Percentiles rank a stretch among this genome's conserved stretches.
These are phyloP conservation scores for Sebastes nivosus DNA, from an alignment of 2,797 vertebrate species.

Conservation along the genomic window DNA sequence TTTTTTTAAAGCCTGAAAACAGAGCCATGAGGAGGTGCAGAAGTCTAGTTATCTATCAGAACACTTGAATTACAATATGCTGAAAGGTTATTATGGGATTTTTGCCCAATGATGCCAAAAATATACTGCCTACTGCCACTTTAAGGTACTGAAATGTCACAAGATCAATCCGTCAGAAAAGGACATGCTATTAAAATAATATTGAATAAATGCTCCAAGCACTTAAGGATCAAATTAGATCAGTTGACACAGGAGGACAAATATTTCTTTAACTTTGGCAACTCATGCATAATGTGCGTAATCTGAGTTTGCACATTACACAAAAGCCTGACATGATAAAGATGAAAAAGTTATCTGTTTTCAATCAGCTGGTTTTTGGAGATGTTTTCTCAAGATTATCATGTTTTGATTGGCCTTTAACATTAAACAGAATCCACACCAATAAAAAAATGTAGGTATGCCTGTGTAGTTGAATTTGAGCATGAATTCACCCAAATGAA, in stretches of 20 bases:
- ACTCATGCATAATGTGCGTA: conserved; percentile 1
- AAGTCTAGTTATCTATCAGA: too few species aligned
- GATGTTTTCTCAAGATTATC: neutral
- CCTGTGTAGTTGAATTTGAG: conserved; percentile 22
- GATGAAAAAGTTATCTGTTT: neutral
- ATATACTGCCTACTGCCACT: too few species aligned
- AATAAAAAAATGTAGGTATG: conserved; percentile 35
- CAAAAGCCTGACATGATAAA: neutral
- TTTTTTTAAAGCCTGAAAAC: too few species aligned
- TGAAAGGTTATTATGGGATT: too few species aligned
- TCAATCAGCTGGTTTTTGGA: neutral
- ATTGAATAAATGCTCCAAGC: neutral
- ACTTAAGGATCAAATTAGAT: neutral
- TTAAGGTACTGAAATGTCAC: neutral
- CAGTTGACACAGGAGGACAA: neutral
- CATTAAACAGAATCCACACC: neutral
- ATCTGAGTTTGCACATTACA: neutral
- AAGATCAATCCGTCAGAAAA: neutral
- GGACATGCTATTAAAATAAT: neutral
- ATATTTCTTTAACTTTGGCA: conserved; percentile 9
- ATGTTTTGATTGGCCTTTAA: conserved; percentile 1
- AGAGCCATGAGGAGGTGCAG: too few species aligned
- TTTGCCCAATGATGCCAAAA: too few species aligned
- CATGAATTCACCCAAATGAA: conserved; percentile 16
- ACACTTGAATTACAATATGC: too few species aligned